Evolutionary conservation across 1,140 invertebrate genomes (phyloP), one percentile per base, ranked within the genome.

Genomic region (Orussus abietinus): DNA sequence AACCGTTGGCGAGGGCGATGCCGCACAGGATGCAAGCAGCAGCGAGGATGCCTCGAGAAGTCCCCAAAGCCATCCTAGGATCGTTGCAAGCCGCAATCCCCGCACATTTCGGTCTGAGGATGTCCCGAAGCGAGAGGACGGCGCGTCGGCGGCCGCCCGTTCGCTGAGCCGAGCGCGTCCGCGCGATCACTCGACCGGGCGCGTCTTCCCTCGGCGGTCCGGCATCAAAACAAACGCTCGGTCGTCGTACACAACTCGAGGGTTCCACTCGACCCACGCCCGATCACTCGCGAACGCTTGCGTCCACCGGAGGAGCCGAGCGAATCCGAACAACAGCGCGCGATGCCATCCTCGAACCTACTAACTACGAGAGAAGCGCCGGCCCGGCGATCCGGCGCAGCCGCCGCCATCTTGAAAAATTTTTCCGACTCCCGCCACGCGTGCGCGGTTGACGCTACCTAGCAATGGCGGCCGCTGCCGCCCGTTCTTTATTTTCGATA

Each of bases 61-160:
- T 45, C 38, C 21, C 34, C 38, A 31, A 40, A 50, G 51, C 47
- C 53, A 59, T 59, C 48, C 53, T 59, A 56, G 40, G 37, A 33
- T 20, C 31, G 19, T 28, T 31, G 32, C 7, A 32, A 49, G 33
- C 38, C 36, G 31, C 33, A 14, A 29, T 22, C 39, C 37, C 36
- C 42, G 45, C 42, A 50, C 49, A 48, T 52, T 45, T 38, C 38
- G 14, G 38, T 37, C 25, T 14, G 13, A 41, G 28, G 11, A 41
- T n/a, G n/a, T n/a, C n/a, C n/a, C n/a, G n/a, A n/a, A n/a, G n/a
- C n/a, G n/a, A n/a, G n/a, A n/a, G n/a, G n/a, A n/a, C n/a, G n/a
- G n/a, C n/a, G n/a, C n/a, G n/a, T n/a, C n/a, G n/a, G n/a, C n/a
- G n/a, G n/a, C n/a, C n/a, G n/a, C n/a, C n/a, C n/a, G n/a, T n/a